A percentile compares a stretch with the other conserved stretches of the same genome.
Conservation (phyloP, 2,113 vertebrate genomes). For the Podilymbus podiceps region DNA sequence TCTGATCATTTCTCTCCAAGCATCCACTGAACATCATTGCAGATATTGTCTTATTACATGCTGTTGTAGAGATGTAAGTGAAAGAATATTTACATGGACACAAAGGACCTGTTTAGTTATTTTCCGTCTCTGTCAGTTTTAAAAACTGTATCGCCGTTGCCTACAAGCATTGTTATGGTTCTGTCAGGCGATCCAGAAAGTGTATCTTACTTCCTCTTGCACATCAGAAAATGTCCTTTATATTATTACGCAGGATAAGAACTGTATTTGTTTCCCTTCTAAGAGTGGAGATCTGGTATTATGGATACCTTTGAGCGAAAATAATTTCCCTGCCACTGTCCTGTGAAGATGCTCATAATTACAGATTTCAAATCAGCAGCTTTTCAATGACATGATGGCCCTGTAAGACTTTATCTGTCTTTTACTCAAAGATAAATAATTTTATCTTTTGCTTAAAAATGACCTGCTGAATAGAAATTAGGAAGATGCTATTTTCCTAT, state of each 20-base stretch:
- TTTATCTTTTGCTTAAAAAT: slow-evolving; percentile 5
- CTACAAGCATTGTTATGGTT: neutral
- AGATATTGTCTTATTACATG: neutral
- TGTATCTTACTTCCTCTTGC: neutral
- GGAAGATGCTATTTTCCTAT: neutral
- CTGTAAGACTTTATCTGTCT: neutral
- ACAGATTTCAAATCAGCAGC: neutral
- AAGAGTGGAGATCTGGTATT: neutral
- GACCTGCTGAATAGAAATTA: neutral
- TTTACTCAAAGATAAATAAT: slow-evolving; percentile 7
- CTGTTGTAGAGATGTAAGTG: neutral
- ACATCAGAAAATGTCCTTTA: neutral
- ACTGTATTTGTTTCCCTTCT: neutral
- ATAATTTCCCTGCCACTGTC: neutral
- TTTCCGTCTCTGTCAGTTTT: neutral
- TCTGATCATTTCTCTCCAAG: neutral
- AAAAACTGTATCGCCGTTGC: neutral
- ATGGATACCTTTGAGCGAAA: neutral
- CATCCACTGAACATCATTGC: neutral
- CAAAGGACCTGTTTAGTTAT: neutral
- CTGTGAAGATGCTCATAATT: slow-evolving; percentile 9
- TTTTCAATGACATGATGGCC: neutral
- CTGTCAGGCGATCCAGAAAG: neutral
- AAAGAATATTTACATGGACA: neutral
- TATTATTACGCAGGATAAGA: neutral